A percentile compares a stretch with the other conserved stretches of the same genome.
Conservation (phyloP, 2,113 vertebrate genomes). For the Ceyx melanurus region DNA sequence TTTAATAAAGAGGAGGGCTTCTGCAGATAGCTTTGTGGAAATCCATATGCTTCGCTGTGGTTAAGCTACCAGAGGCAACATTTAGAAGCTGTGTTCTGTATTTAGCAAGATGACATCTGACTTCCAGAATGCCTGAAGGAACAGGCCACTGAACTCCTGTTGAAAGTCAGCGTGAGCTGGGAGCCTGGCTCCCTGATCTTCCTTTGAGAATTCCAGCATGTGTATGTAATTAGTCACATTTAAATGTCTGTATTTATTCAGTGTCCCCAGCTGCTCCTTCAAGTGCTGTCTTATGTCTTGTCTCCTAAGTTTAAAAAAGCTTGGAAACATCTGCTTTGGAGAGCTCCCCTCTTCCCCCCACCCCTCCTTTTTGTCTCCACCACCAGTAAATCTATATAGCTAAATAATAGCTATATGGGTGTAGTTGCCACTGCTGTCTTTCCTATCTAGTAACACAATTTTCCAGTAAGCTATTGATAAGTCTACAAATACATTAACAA, state of each 20-base stretch:
- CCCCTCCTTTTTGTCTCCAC: neutral
- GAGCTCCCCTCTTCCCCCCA: neutral
- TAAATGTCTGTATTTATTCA: conserved; percentile 63
- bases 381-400: neutral
- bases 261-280: conserved; percentile 59
- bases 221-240: conserved; percentile 68
- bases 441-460: neutral
- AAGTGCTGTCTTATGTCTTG: conserved; percentile 41
- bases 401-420: neutral
- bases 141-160: conserved; percentile 32
- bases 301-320: conserved; percentile 39
- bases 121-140: conserved; percentile 49
- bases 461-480: neutral
- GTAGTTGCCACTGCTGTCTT: neutral
- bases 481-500: neutral
- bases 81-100: conserved; percentile 57
- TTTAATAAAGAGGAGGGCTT: neutral
- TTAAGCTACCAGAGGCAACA: neutral
- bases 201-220: conserved; percentile 60
- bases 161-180: conserved; percentile 44
- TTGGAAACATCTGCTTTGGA: conserved; percentile 49
- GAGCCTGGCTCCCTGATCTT: conserved; percentile 43
- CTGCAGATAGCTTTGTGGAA: neutral
- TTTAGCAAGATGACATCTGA: conserved; percentile 68
- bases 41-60: neutral